phyloP scores from a whole-genome alignment of 2,797 vertebrate genomes.

The Amphiprion clarkii region DNA sequence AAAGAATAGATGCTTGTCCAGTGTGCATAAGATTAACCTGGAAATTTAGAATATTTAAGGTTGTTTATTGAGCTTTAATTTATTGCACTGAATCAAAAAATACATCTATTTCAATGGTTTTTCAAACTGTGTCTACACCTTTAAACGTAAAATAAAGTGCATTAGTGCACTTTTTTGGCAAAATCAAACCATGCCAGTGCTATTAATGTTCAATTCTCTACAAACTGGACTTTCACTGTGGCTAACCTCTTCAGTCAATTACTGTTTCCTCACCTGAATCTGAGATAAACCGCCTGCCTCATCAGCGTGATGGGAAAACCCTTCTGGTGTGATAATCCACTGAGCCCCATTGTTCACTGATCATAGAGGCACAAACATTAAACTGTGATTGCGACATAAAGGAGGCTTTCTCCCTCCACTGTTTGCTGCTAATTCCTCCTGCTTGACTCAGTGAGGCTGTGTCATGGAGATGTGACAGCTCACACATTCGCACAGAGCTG shows the following conservation, averaged over 20 bases:
- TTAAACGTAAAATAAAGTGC: too few relatives aligned
- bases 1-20: too few relatives aligned
- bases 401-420: background rate
- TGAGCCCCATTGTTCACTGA: constrained; percentile 43
- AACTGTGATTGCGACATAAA: constrained; percentile 28
- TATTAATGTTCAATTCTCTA: too few relatives aligned
- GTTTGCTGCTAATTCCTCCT: constrained; percentile 8
- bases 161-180: too few relatives aligned
- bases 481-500: constrained; percentile 33
- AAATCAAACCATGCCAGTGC: too few relatives aligned
- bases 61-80: too few relatives aligned
- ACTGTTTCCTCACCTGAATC: background rate
- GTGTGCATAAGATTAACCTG: too few relatives aligned
- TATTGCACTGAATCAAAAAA: too few relatives aligned
- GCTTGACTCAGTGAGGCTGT: constrained; percentile 19
- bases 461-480: constrained; percentile 55
- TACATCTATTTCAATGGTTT: too few relatives aligned
- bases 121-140: too few relatives aligned
- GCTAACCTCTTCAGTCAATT: background rate
- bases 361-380: constrained; percentile 10
- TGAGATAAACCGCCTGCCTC: background rate
- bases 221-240: too few relatives aligned
- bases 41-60: too few relatives aligned
- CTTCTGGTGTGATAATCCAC: constrained; percentile 24
- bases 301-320: constrained; percentile 27